A percentile compares a stretch with the other conserved stretches of the same genome.
phyloP scores from a whole-genome alignment of 2,797 vertebrate species.

The Hemibagrus guttatus region DNA sequence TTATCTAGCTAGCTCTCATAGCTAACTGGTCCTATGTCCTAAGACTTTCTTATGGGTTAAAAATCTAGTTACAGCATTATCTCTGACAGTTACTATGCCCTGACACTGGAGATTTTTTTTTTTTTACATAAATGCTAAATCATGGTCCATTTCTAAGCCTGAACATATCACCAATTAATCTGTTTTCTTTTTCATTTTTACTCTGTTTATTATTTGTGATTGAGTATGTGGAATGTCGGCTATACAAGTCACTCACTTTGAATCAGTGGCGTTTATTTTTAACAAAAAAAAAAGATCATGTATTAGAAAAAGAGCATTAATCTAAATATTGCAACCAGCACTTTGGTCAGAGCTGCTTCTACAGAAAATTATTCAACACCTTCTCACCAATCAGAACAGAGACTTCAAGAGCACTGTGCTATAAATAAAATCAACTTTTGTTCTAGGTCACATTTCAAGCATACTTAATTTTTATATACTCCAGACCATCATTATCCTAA shows the following conservation, averaged over 20 bases:
- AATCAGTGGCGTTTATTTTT: neutral
- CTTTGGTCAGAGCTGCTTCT: neutral
- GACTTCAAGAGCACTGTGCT: neutral
- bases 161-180: neutral
- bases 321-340: neutral
- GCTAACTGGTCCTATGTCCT: neutral
- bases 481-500: neutral
- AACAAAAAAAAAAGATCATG: neutral
- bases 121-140: neutral
- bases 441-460: neutral
- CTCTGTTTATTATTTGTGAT: neutral
- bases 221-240: neutral
- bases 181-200: neutral
- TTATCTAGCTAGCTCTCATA: neutral
- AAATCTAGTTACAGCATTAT: neutral
- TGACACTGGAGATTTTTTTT: neutral
- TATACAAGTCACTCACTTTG: neutral
- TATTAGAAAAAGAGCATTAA: neutral
- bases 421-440: neutral
- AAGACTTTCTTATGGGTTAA: neutral
- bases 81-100: neutral
- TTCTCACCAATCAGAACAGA: neutral
- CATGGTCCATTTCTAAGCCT: neutral
- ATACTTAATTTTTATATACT: neutral
- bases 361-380: neutral